Percentiles rank a stretch among this genome's conserved stretches.
These are phyloP conservation scores for Caenorhabditis latens DNA, from an alignment of 1,140 invertebrate genomes.

Conservation along the genomic window DNA sequence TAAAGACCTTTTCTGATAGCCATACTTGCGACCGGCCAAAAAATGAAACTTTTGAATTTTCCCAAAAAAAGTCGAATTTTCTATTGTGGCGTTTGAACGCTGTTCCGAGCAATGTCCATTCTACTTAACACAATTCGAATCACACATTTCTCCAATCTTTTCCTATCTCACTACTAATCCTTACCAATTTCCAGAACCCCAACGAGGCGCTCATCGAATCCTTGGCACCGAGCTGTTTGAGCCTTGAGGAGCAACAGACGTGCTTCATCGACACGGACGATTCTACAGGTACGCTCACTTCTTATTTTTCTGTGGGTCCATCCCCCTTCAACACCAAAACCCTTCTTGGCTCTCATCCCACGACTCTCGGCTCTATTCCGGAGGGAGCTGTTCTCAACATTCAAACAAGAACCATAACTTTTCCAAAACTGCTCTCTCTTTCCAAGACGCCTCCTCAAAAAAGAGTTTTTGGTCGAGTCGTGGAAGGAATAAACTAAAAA, in stretches of 20 bases:
- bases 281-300: conserved; percentile 54
- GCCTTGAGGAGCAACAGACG: conserved; percentile 62
- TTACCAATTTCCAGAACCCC: conserved; percentile 59
- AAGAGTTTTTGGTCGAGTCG: neutral
- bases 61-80: too few species aligned
- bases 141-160: too few species aligned
- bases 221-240: conserved; percentile 60
- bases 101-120: too few species aligned
- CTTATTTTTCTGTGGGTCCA: neutral
- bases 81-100: too few species aligned
- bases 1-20: too few species aligned
- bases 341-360: conserved; percentile 40
- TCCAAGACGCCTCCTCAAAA: conserved; percentile 10
- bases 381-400: conserved; percentile 48
- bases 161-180: too few species aligned
- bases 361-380: conserved; percentile 1
- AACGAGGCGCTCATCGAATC: conserved; percentile 65
- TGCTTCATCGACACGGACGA: conserved; percentile 63
- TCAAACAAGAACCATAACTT: conserved; percentile 52
- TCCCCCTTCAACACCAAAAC: conserved; percentile 33
- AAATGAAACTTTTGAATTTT: too few species aligned
- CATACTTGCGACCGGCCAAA: too few species aligned
- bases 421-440: neutral
- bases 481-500: conserved; percentile 38
- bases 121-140: too few species aligned